Percentiles rank a stretch among this genome's conserved stretches.
Evolutionary conservation across 2,113 vertebrate genomes (phyloP).

Genomic region (Ophthalmolycus amberensis): DNA sequence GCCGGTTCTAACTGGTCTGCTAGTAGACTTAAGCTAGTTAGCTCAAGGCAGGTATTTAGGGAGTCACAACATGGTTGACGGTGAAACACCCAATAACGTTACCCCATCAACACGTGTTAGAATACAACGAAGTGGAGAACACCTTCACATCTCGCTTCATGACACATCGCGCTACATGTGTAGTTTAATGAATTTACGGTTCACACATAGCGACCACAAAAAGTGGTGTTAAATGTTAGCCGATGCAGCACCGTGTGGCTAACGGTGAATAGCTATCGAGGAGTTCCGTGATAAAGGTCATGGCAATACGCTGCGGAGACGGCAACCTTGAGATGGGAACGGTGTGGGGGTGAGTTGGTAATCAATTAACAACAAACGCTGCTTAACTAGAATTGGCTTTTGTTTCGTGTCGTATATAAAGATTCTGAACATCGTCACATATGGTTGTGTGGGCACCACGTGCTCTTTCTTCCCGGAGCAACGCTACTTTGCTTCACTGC

Average conservation of each 20-base stretch:
- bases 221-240: conserved; percentile 63
- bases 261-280: conserved; percentile 24
- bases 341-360: fast-evolving
- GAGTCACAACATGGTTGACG: conserved; percentile 19
- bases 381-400: fast-evolving
- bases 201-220: not conserved
- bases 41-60: conserved; percentile 41
- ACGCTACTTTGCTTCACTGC: not conserved
- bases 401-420: fast-evolving
- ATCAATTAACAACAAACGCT: fast-evolving
- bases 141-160: fast-evolving
- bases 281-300: conserved; percentile 58
- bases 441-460: conserved; percentile 60
- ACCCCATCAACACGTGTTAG: not conserved
- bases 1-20: conserved; percentile 50
- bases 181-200: not conserved
- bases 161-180: too few relatives aligned
- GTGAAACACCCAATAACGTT: not conserved
- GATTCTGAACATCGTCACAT: not conserved
- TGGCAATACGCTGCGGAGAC: not conserved
- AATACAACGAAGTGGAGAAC: fast-evolving
- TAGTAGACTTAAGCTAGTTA: conserved; percentile 59
- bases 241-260: conserved; percentile 30
- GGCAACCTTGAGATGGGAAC: not conserved
- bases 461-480: conserved; percentile 51